Base-by-base conservation (phyloP, 1,140 invertebrate genomes). In the Aporrectodea caliginosa region DNA sequence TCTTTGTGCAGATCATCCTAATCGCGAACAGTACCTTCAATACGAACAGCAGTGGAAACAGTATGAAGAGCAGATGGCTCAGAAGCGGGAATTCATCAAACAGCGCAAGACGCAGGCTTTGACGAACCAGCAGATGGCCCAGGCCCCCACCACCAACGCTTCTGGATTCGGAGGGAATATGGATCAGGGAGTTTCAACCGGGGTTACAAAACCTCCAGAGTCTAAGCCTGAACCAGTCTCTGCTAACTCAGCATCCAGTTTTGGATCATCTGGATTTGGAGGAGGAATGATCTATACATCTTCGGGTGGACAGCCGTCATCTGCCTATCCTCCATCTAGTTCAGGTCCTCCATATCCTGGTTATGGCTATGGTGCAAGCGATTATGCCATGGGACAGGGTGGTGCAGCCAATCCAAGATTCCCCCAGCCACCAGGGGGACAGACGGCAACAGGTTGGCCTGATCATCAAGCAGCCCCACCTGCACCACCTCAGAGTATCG, bases 41-140 rank as follows among this genome's bases (percentile, higher is more conserved):
- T 89, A 88, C 82, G 87, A 88, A 75, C 80, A 85, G 29, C 88
- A 89, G 81, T 89, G 87, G 86, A 84, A 86, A 72, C 79, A 83
- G 22, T 88, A 87, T 84, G 85, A 88, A 76, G 80, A 84, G 35
- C 86, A 88, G 70, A 88, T 89, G 88, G 85, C 85, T 68, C 79
- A 81, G 1, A 83, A 85, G 43, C 82, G 81, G 33, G 72, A 30
- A 16, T 82, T 83, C 30, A 84, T 87, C 22, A 30, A 30, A 14
- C 68, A 34, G 29, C 82, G 84, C 79, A 88, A 85, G 79, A 70
- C 79, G 75, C 80, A 80, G 29, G 43, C 83, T 32, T 73, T 33
- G 32, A 32, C 1, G 16, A 27, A 29, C 29, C 77, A 58, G 22
- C 6, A 22, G 6, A 58, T 58, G 43, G 43, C 43, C 43, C 43